A percentile compares a stretch with the other conserved stretches of the same genome.
Conservation (phyloP, 2,113 vertebrate species). For the Grus americana region DNA sequence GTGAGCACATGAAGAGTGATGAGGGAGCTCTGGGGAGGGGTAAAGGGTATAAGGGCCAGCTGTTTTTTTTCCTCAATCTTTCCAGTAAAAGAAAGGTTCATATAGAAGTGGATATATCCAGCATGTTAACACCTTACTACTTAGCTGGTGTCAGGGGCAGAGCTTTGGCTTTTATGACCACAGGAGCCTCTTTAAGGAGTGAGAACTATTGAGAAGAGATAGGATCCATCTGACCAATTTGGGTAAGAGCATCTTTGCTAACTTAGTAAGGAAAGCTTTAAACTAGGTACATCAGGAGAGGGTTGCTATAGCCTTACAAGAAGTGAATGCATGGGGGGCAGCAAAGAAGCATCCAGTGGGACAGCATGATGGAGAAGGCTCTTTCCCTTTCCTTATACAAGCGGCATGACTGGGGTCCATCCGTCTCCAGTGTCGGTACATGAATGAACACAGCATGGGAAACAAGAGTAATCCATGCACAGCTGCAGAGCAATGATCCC, state of each 20-base stretch:
- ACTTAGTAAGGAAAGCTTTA: neutral
- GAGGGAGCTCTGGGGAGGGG: neutral
- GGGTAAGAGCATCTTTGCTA: neutral
- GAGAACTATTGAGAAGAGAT: neutral
- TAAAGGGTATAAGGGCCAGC: neutral
- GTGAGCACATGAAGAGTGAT: neutral
- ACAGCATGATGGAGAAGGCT: neutral
- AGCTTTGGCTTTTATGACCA: neutral
- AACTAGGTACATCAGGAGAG: neutral
- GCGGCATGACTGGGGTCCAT: neutral
- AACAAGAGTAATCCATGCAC: neutral
- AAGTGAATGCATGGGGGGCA: neutral
- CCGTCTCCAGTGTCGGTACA: neutral
- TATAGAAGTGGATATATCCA: neutral
- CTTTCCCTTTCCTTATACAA: neutral
- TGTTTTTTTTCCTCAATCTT: neutral
- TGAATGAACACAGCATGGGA: neutral
- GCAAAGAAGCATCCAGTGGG: neutral
- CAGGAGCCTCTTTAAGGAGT: neutral
- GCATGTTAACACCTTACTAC: neutral
- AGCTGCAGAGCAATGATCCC: neutral
- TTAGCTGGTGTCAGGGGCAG: neutral
- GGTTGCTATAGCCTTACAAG: neutral
- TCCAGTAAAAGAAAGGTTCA: neutral
- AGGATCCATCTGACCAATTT: neutral